Evolutionary conservation across 1,140 invertebrate species (phyloP).

Genomic region (Euwallacea similis): DNA sequence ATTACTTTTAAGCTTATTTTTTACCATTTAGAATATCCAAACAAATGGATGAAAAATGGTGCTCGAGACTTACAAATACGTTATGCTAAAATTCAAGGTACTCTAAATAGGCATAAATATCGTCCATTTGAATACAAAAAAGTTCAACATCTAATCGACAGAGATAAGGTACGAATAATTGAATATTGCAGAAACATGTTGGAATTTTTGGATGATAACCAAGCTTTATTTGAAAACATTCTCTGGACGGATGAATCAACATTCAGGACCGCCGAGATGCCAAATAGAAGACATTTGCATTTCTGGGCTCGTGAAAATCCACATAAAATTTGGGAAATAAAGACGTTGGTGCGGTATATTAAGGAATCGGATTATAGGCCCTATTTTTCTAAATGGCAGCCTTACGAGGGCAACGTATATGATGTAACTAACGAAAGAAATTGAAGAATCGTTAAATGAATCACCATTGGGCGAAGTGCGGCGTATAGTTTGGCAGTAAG

Average conservation of each 20-base stretch:
- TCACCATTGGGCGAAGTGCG: not conserved
- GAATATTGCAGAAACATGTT: not conserved
- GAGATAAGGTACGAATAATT: too few species aligned
- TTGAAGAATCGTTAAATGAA: not conserved
- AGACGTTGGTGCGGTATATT: not conserved
- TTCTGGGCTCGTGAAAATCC: not conserved
- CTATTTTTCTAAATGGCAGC: not conserved
- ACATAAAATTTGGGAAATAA: not conserved
- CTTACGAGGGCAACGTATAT: not conserved
- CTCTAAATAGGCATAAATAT: too few species aligned
- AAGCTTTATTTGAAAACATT: not conserved
- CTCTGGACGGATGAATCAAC: not conserved
- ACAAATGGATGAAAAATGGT: too few species aligned
- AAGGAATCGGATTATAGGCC: not conserved
- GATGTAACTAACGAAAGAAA: not conserved
- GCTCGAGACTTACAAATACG: too few species aligned
- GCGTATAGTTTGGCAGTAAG: not conserved
- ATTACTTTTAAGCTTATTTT: too few species aligned
- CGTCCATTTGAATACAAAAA: not conserved
- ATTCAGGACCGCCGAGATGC: not conserved
- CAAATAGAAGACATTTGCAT: constrained; percentile 1
- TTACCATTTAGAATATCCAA: too few species aligned
- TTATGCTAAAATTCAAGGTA: too few species aligned
- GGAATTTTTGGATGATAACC: not conserved
- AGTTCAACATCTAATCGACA: not conserved